These are phyloP conservation scores for Sogatella furcifera DNA, from an alignment of 1,140 invertebrate species.

Conservation along the genomic window DNA sequence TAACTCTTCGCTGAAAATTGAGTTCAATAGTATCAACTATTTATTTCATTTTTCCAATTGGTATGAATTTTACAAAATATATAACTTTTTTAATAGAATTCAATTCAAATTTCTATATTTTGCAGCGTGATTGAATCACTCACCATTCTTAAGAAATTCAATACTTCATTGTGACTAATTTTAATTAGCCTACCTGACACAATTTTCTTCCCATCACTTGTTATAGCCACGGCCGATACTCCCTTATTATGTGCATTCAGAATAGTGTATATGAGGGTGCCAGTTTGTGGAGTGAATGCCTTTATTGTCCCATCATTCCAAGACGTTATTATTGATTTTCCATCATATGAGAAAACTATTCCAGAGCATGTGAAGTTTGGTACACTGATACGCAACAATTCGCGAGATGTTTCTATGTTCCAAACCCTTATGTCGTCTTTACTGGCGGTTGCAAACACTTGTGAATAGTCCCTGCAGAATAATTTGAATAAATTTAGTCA, in stretches of 20 bases:
- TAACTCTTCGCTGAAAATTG: no score
- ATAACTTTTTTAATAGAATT: no score
- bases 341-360: slow-evolving; percentile 64
- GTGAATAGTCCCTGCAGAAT: slow-evolving; percentile 63
- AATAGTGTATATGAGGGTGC: slow-evolving; percentile 65
- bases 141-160: no score
- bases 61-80: no score
- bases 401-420: slow-evolving; percentile 59
- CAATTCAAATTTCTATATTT: no score
- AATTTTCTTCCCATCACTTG: slow-evolving; percentile 54
- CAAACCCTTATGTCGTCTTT: slow-evolving; percentile 77
- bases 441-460: slow-evolving; percentile 77
- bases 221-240: slow-evolving; percentile 63
- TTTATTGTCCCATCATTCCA: slow-evolving; percentile 87
- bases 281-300: slow-evolving; percentile 72
- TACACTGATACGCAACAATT: slow-evolving; percentile 70
- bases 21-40: no score
- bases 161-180: no score
- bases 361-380: slow-evolving; percentile 76
- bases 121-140: no score
- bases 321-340: slow-evolving; percentile 31
- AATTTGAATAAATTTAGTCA: slow-evolving; percentile 9
- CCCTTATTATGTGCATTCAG: slow-evolving; percentile 79
- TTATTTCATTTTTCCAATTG: no score
- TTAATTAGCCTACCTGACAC: slow-evolving; percentile 30